phyloP scores from a whole-genome alignment of 2,888 invertebrate species.

The Chelonus formosanus region DNA sequence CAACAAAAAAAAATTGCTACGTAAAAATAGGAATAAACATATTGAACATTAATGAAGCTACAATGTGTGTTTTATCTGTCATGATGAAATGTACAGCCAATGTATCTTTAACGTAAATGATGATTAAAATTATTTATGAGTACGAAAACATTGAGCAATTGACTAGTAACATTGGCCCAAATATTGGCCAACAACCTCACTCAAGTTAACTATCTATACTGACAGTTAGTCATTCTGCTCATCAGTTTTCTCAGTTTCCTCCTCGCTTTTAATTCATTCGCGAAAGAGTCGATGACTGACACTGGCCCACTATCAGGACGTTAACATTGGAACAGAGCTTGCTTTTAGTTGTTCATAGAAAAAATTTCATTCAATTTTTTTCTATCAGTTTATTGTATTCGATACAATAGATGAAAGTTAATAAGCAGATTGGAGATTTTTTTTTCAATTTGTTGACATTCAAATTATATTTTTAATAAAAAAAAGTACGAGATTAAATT shows the following conservation, averaged over 20 bases:
- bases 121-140: slow-evolving; percentile 6
- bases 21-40: background rate
- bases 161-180: slow-evolving; percentile 59
- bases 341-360: too few relatives aligned
- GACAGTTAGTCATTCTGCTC: background rate
- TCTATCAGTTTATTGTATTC: too few relatives aligned
- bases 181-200: slow-evolving; percentile 59
- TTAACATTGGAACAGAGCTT: slow-evolving; percentile 45
- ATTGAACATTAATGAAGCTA: slow-evolving; percentile 2
- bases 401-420: too few relatives aligned
- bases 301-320: slow-evolving; percentile 57
- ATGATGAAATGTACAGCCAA: too few relatives aligned
- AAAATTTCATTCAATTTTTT: too few relatives aligned
- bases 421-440: too few relatives aligned
- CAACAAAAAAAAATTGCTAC: background rate
- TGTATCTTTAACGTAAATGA: background rate
- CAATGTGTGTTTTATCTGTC: too few relatives aligned
- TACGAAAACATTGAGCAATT: slow-evolving; percentile 29
- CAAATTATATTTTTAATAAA: too few relatives aligned
- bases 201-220: background rate
- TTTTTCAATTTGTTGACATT: too few relatives aligned
- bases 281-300: slow-evolving; percentile 56
- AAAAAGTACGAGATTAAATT: too few relatives aligned
- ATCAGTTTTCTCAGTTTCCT: slow-evolving; percentile 37
- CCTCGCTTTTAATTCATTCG: slow-evolving; percentile 39